Evolutionary conservation across 2,888 invertebrate species (phyloP).

Genomic region (Thumatha senex): DNA sequence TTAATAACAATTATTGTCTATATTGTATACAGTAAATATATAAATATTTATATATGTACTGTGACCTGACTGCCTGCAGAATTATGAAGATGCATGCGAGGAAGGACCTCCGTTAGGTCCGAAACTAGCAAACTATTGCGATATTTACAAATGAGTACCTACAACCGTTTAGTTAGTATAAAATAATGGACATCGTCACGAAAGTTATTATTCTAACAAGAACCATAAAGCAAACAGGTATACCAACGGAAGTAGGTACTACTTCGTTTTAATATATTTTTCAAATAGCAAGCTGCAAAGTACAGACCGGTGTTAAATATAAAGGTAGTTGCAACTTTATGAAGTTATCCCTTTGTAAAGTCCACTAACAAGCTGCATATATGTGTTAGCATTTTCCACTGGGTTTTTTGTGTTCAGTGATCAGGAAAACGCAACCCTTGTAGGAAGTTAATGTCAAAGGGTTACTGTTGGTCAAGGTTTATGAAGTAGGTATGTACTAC

Average conservation of each 20-base stretch:
- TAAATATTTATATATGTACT: too few relatives aligned
- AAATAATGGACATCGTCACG: too few relatives aligned
- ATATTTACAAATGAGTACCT: too few relatives aligned
- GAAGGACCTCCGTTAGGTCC: too few relatives aligned
- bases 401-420: slow-evolving; percentile 46
- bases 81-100: too few relatives aligned
- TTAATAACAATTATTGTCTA: too few relatives aligned
- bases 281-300: slow-evolving; percentile 18
- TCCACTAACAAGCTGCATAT: slow-evolving; percentile 35
- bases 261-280: background rate
- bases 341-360: slow-evolving; percentile 11
- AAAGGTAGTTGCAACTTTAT: background rate
- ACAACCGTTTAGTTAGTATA: too few relatives aligned
- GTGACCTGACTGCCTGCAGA: too few relatives aligned
- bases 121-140: too few relatives aligned
- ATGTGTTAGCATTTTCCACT: slow-evolving; percentile 45
- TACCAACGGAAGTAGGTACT: background rate
- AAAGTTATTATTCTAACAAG: background rate
- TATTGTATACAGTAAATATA: too few relatives aligned
- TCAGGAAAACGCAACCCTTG: slow-evolving; percentile 49
- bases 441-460: slow-evolving; percentile 41
- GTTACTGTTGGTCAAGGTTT: slow-evolving; percentile 48
- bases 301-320: slow-evolving; percentile 24
- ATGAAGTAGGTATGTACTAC: background rate
- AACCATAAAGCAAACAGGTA: background rate